Evolutionary conservation across 2,888 invertebrate species (phyloP).

Genomic region (Carabus problematicus): DNA sequence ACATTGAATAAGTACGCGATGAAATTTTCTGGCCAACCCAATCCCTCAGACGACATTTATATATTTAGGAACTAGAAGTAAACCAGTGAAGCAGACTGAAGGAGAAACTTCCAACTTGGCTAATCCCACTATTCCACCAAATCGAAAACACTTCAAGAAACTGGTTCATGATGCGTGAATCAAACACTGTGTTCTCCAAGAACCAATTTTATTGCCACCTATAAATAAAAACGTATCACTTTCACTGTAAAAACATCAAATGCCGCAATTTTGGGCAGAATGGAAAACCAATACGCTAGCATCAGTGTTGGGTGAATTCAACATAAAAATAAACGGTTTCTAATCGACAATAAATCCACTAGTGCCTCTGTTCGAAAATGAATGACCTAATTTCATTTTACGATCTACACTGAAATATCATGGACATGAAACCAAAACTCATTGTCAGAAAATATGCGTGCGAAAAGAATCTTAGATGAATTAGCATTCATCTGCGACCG

Average conservation of each 20-base stretch:
- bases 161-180: constrained; percentile 2
- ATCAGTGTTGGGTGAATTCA: constrained; percentile 15
- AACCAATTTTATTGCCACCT: constrained; percentile 27
- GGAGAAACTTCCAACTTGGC: constrained; percentile 10
- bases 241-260: constrained; percentile 24
- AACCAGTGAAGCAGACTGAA: background rate
- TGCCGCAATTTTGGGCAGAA: constrained; percentile 12
- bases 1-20: constrained; percentile 12
- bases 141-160: constrained; percentile 30
- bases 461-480: too few species aligned
- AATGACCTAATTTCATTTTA: constrained; percentile 23
- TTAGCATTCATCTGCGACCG: too few species aligned
- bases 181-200: constrained; percentile 15
- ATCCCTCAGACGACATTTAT: background rate
- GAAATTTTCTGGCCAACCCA: background rate
- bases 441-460: too few species aligned
- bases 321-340: constrained; percentile 26
- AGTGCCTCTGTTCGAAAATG: constrained; percentile 5
- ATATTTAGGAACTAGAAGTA: background rate
- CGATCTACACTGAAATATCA: background rate
- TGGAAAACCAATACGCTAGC: background rate
- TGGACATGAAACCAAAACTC: too few species aligned
- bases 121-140: constrained; percentile 29
- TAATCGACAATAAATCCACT: constrained; percentile 24
- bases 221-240: constrained; percentile 32